Conservation (phyloP, 1,140 invertebrate genomes). For the Triops longicaudatus region DNA sequence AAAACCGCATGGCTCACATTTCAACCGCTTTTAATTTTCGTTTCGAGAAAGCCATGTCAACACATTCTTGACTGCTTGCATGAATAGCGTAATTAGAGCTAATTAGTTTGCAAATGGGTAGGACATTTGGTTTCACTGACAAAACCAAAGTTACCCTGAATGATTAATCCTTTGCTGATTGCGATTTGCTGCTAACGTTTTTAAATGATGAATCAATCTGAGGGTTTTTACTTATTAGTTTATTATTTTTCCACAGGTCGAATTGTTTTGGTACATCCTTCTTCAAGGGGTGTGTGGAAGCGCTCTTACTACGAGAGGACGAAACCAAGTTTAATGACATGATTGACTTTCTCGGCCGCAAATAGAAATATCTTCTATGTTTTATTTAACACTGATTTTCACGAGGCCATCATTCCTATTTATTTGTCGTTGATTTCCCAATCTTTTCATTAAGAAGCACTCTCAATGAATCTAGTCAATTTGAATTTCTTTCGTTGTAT, state of each 20-base stretch:
- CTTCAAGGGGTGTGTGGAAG: conserved; percentile 54
- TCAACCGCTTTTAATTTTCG: not conserved
- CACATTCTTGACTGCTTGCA: not conserved
- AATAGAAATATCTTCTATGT: not conserved
- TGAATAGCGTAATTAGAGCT: not conserved
- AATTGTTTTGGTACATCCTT: conserved; percentile 52
- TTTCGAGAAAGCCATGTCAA: too few relatives aligned
- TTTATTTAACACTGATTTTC: too few relatives aligned
- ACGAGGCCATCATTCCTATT: too few relatives aligned
- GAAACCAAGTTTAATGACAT: conserved; percentile 50
- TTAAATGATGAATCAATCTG: not conserved
- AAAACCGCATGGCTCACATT: conserved; percentile 11
- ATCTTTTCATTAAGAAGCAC: too few relatives aligned
- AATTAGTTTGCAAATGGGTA: not conserved
- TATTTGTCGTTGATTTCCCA: too few relatives aligned
- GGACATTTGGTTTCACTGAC: conserved; percentile 9
- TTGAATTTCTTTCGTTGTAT: too few relatives aligned
- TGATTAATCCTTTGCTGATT: not conserved
- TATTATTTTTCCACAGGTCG: conserved; percentile 41
- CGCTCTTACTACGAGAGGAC: conserved; percentile 49
- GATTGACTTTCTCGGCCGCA: conserved; percentile 48
- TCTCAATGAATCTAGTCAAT: too few relatives aligned
- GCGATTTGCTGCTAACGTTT: not conserved
- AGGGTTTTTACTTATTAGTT: not conserved
- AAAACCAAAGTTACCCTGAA: not conserved